Conservation (phyloP, 2,888 invertebrate species). For the Brachynemurus nebulosus region DNA sequence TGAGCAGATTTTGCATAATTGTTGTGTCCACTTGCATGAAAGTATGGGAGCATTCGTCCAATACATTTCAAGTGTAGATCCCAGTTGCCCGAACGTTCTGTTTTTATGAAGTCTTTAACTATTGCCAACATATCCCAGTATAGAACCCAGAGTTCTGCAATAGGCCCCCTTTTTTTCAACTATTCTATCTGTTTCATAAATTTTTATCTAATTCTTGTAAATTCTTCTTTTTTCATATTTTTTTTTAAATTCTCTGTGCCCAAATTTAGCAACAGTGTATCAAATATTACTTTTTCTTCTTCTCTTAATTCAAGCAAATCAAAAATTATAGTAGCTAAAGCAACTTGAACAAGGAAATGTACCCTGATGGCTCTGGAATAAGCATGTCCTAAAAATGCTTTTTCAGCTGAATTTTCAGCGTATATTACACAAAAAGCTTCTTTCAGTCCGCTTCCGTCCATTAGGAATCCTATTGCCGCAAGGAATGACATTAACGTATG, state of each 20-base stretch:
- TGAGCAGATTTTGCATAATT: conserved; percentile 20
- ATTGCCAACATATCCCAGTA: conserved; percentile 23
- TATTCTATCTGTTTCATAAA: conserved; percentile 14
- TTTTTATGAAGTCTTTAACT: conserved; percentile 21
- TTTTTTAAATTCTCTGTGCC: conserved; percentile 13
- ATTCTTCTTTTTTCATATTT: conserved; percentile 13
- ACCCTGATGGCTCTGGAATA: conserved; percentile 21
- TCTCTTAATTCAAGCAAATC: conserved; percentile 15
- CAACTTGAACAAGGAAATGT: conserved; percentile 20
- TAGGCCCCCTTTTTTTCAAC: conserved; percentile 18
- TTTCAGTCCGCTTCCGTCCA: conserved; percentile 24
- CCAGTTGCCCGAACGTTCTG: conserved; percentile 24
- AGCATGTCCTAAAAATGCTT: conserved; percentile 23
- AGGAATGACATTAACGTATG: conserved; percentile 25
- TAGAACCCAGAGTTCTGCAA: conserved; percentile 21
- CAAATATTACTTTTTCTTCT: conserved; percentile 18
- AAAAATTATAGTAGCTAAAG: conserved; percentile 20
- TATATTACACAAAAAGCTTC: conserved; percentile 19
- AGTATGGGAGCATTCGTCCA: conserved; percentile 17
- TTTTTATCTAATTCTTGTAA: conserved; percentile 15
- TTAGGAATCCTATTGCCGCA: conserved; percentile 24
- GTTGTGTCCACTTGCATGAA: conserved; percentile 20
- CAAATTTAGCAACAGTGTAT: conserved; percentile 16
- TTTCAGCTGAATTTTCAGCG: conserved; percentile 21
- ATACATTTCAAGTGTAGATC: conserved; percentile 18